phyloP scores from a whole-genome alignment of 2,888 invertebrate species.

The Plutella xylostella region DNA sequence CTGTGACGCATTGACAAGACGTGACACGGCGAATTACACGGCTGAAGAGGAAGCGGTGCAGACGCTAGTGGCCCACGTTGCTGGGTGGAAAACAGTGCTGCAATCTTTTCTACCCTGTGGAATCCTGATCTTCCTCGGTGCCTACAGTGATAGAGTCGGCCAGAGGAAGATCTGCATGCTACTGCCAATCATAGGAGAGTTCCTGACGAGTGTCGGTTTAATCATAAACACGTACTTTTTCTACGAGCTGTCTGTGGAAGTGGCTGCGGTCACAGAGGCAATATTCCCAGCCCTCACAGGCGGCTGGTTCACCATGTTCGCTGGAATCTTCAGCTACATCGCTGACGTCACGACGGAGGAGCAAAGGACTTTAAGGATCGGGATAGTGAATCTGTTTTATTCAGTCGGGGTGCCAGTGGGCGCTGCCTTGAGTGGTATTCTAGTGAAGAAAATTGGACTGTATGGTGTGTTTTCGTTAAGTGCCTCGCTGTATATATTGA shows the following conservation, averaged over 20 bases:
- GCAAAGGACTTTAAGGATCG: slow-evolving; percentile 86
- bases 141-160: slow-evolving; percentile 78
- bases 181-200: slow-evolving; percentile 83
- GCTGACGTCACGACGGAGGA: slow-evolving; percentile 88
- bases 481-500: slow-evolving; percentile 78
- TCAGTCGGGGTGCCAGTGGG: slow-evolving; percentile 91
- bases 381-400: slow-evolving; percentile 89
- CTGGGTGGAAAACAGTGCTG: slow-evolving; percentile 87
- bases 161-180: slow-evolving; percentile 85
- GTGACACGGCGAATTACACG: slow-evolving; percentile 74
- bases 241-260: slow-evolving; percentile 83
- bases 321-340: slow-evolving; percentile 91
- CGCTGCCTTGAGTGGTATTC: slow-evolving; percentile 87
- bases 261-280: slow-evolving; percentile 82
- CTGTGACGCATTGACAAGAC: slow-evolving; percentile 80
- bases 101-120: slow-evolving; percentile 85
- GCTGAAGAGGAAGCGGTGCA: slow-evolving; percentile 76
- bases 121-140: slow-evolving; percentile 84
- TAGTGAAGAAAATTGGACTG: slow-evolving; percentile 80
- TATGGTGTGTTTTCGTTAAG: slow-evolving; percentile 87
- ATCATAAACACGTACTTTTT: slow-evolving; percentile 85
- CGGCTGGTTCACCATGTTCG: slow-evolving; percentile 91
- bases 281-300: slow-evolving; percentile 85
- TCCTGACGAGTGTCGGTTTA: slow-evolving; percentile 81
- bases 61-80: slow-evolving; percentile 81